Base-by-base conservation (phyloP, 2,113 vertebrate genomes). In the Esox niger region DNA sequence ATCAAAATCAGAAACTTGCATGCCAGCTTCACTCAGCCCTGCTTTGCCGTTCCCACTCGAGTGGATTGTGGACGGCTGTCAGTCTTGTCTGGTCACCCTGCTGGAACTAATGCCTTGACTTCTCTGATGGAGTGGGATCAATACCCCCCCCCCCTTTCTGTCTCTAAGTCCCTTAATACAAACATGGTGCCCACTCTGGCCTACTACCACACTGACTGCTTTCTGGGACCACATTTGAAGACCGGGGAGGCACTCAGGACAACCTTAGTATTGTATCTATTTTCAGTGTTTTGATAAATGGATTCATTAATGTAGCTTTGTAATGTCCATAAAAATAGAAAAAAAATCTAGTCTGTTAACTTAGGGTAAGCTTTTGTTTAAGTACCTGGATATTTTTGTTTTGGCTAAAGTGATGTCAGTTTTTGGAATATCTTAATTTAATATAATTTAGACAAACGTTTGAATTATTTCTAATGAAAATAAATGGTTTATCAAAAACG, bases 61-160 rank as follows among this genome's bases (percentile, higher is more conserved):
- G 79, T 79, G 85, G 87, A 86, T 89, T 82, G 86, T 62, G 46
- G 84, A 82, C 80, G 76, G 83, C 84, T 81, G 87, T 88, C 38
- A 2, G 15, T 17, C 38, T 17, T 4, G 38, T 43, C 84, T 73
- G 83, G 74, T 82, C 86, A 77, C 74, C 79, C 79, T 87, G 82
- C 83, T 87, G 88, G 89, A 90, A 89, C 89, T 89, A 91, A 90
- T 90, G 88, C 87, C 82, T 79, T 84, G 86, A 88, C 89, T 88
- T 87, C 76, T 80, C 83, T 91, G 80, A 75, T 79, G 73, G 85
- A 85, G 70, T 76, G 71, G 75, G 87, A 91, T 91, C 89, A 87
- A 88, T 91, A 88, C n/a, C 79, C 60, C 72, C 78, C 76, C 70
- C 30, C 79, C 81, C 83, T 43, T 10, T 43, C 38, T 43, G n/a